A percentile compares a stretch with the other conserved stretches of the same genome.
Conservation (phyloP, 2,888 invertebrate species). For the Spialia ferax region DNA sequence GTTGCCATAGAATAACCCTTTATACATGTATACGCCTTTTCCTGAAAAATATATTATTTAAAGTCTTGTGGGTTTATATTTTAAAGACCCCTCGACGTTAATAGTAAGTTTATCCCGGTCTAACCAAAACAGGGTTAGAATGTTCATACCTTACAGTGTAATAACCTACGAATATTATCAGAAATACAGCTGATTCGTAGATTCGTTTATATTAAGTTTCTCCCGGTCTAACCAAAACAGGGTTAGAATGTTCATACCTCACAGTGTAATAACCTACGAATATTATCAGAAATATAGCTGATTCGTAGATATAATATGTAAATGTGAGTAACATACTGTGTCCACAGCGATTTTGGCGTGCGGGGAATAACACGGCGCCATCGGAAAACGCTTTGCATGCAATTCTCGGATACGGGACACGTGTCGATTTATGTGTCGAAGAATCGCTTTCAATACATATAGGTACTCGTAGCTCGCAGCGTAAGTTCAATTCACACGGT, state of each 20-base stretch:
- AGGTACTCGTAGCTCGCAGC: background rate
- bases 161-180: background rate
- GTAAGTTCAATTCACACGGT: background rate
- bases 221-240: too few relatives aligned
- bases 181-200: background rate
- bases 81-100: too few relatives aligned
- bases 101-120: too few relatives aligned
- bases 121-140: too few relatives aligned
- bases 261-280: too few relatives aligned
- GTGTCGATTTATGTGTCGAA: constrained; percentile 9
- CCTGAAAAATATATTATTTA: too few relatives aligned
- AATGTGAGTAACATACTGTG: background rate
- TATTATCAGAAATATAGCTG: background rate
- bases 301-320: background rate
- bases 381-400: constrained; percentile 36
- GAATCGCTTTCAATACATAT: background rate
- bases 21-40: too few relatives aligned
- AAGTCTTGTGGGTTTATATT: too few relatives aligned
- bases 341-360: background rate
- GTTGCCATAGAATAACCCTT: too few relatives aligned
- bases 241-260: too few relatives aligned
- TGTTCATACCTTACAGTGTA: too few relatives aligned
- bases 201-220: too few relatives aligned
- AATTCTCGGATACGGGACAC: constrained; percentile 26
- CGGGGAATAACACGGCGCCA: constrained; percentile 29